Evolutionary conservation across 2,113 vertebrate species (phyloP).

Genomic region (Leptocoma aspasia): DNA sequence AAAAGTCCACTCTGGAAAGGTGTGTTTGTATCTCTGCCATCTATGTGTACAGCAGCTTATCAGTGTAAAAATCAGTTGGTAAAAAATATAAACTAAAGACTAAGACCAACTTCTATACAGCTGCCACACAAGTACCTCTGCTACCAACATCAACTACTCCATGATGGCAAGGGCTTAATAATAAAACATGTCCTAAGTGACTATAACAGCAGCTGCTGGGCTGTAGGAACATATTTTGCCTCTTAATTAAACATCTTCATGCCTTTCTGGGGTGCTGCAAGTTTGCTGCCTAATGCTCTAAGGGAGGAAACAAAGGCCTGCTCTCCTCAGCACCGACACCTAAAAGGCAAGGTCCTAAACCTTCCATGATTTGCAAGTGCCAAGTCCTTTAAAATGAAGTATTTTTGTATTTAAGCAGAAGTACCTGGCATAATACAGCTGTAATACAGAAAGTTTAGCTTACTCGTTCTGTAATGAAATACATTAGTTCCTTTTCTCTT

Average conservation of each 20-base stretch:
- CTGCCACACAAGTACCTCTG: neutral
- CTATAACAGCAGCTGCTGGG: neutral
- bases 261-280: neutral
- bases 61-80: neutral
- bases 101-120: neutral
- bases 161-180: neutral
- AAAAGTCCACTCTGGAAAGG: neutral
- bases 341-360: neutral
- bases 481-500: neutral
- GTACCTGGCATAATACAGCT: neutral
- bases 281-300: neutral
- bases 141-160: neutral
- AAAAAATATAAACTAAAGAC: neutral
- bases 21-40: rapidly evolving
- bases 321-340: neutral
- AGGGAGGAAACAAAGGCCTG: neutral
- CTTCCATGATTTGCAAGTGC: rapidly evolving
- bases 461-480: neutral
- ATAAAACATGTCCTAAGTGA: neutral
- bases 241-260: neutral
- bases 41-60: rapidly evolving
- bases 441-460: neutral
- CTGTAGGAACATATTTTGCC: neutral
- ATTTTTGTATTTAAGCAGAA: neutral
- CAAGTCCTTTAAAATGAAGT: neutral